Percentiles rank a stretch among this genome's conserved stretches.
These are phyloP conservation scores for Physella acuta DNA, from an alignment of 1,140 invertebrate species.

Conservation along the genomic window DNA sequence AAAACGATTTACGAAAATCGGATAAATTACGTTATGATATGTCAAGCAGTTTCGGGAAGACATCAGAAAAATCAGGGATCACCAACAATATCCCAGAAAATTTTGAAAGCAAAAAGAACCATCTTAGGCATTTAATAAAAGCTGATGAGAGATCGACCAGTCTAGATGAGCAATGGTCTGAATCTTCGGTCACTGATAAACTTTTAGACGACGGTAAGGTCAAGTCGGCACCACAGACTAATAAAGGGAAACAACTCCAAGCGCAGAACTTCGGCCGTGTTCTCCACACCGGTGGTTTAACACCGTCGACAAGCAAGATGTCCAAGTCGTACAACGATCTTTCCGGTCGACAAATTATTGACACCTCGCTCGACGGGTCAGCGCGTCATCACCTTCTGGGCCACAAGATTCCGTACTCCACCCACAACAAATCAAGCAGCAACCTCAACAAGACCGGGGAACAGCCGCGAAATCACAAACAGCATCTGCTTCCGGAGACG, in stretches of 20 bases:
- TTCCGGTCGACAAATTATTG: not conserved
- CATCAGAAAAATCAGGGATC: not conserved
- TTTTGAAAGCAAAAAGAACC: not conserved
- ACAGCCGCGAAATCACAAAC: not conserved
- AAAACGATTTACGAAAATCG: not conserved
- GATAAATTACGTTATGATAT: not conserved
- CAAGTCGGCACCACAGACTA: not conserved
- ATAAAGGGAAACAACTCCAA: not conserved
- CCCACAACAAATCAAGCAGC: not conserved
- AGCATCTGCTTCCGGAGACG: conserved; percentile 9
- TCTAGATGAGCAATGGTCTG: not conserved
- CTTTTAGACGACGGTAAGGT: not conserved
- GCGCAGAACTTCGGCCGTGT: no score
- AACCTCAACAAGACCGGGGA: not conserved
- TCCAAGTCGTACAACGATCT: conserved; percentile 15
- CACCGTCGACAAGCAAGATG: not conserved
- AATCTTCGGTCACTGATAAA: not conserved
- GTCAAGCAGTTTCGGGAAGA: not conserved
- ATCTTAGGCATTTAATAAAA: not conserved
- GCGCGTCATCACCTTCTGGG: not conserved
- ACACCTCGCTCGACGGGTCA: not conserved
- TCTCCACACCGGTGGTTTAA: not conserved
- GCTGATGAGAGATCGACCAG: not conserved
- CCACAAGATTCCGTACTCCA: not conserved
- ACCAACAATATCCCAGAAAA: not conserved